Base-by-base conservation (phyloP, 2,113 vertebrate genomes). In the Atractosteus spatula region DNA sequence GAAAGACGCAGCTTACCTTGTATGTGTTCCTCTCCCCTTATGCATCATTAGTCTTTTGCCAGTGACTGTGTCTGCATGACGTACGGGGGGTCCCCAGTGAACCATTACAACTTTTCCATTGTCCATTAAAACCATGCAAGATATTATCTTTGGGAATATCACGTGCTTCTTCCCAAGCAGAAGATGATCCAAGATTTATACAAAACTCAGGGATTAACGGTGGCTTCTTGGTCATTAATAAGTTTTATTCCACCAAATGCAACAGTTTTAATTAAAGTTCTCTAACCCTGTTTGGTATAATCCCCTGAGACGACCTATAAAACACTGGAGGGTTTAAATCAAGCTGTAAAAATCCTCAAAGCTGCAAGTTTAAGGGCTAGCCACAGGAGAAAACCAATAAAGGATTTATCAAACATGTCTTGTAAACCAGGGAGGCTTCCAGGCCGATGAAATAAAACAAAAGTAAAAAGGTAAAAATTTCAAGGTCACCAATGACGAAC, bases 241-340 rank as follows among this genome's bases (percentile, higher is more conserved):
- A 61, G 66, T 77, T 78, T 83, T 82, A 78, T 68, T 75, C 41
- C 77, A 78, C 76, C 79, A 75, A 70, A 83, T 81, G 66, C 57
- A 85, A 73, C 62, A 77, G 70, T 69, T 88, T 84, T 87, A 88
- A 88, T 89, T 87, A 89, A 87, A 88, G 73, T 84, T 85, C 16
- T 71, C 59, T 82, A 86, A 86, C 71, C 75, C 69, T 76, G 71
- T 82, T 75, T 75, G 64, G 65, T 82, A 86, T 87, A 83, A 89
- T 88, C 81, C 78, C 76, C 77, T 17, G 47, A 85, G 82, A 76
- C 66, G 70, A 80, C 74, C 79, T 79, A 72, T 63, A 86, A 74
- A 87, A 84, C 73, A 89, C 74, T 75, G 81, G 62, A 84, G 62
- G 13, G 74, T 89, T 86, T 84, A 86, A 90, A 87, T 87, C 71